Conservation (phyloP, 2,113 vertebrate species). For the Menura novaehollandiae region DNA sequence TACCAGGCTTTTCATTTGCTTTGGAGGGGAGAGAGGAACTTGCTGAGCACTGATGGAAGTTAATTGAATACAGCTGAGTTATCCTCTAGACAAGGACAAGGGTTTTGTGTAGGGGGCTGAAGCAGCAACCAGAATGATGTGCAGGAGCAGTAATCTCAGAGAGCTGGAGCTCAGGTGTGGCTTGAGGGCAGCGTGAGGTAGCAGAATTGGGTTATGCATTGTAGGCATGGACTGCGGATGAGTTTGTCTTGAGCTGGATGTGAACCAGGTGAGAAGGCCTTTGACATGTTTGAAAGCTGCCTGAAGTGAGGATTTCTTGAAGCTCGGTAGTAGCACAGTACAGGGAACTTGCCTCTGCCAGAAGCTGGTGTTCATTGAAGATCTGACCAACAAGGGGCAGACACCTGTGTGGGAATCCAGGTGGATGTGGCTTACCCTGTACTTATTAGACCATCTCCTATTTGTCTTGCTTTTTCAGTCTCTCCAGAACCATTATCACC, state of each 20-base stretch:
- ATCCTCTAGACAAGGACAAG: background rate
- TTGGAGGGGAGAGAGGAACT: background rate
- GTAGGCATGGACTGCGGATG: background rate
- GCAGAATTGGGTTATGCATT: background rate
- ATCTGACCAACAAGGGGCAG: background rate
- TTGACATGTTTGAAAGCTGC: background rate
- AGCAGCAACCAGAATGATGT: background rate
- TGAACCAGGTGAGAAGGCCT: background rate
- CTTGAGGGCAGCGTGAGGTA: background rate
- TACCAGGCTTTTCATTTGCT: background rate
- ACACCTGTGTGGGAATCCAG: background rate
- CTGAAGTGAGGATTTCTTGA: background rate
- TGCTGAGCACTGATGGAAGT: background rate
- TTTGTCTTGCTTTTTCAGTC: conserved; percentile 67
- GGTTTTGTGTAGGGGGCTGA: background rate
- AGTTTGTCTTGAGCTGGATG: background rate
- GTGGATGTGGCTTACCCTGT: background rate
- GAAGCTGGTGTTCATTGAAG: background rate
- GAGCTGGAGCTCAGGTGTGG: background rate
- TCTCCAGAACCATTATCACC: conserved; percentile 91
- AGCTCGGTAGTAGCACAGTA: background rate
- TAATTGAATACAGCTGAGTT: background rate
- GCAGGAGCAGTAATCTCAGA: background rate
- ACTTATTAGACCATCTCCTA: fast-evolving
- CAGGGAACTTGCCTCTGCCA: background rate